Conservation (phyloP, 2,888 invertebrate genomes). For the Melinaea menophilus region DNA sequence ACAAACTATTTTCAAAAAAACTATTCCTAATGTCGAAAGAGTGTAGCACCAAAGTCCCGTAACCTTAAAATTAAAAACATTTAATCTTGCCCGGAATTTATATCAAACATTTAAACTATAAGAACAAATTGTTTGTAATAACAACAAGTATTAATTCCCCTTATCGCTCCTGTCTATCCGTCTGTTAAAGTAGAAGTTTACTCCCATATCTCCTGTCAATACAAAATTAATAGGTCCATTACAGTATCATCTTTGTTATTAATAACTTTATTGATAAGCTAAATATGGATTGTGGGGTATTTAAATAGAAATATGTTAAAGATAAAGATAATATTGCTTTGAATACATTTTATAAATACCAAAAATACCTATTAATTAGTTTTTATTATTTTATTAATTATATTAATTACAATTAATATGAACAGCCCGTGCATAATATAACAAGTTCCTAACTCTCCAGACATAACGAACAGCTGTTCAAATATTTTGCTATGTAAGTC, state of each 20-base stretch:
- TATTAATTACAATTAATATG: background rate
- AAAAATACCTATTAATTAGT: too few species aligned
- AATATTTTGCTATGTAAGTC: background rate
- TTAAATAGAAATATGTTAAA: too few species aligned
- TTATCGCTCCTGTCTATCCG: slow-evolving; percentile 38
- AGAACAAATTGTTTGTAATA: slow-evolving; percentile 15
- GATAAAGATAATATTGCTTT: too few species aligned
- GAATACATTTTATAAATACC: too few species aligned
- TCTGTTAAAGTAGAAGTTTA: slow-evolving; percentile 33
- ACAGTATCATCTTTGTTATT: slow-evolving; percentile 42
- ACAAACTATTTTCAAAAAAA: too few species aligned
- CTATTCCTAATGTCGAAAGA: too few species aligned
- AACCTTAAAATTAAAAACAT: background rate
- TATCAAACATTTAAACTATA: background rate
- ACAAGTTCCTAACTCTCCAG: background rate
- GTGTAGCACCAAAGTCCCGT: background rate
- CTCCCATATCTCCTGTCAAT: slow-evolving; percentile 33
- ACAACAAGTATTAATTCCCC: slow-evolving; percentile 31
- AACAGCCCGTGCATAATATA: background rate
- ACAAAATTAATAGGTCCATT: slow-evolving; percentile 32
- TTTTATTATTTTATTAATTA: too few species aligned
- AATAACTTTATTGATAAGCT: slow-evolving; percentile 34
- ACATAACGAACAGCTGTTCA: background rate
- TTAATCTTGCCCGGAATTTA: background rate
- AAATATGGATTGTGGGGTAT: slow-evolving; percentile 25